phyloP scores from a whole-genome alignment of 2,888 invertebrate species.

The Ceramica pisi region DNA sequence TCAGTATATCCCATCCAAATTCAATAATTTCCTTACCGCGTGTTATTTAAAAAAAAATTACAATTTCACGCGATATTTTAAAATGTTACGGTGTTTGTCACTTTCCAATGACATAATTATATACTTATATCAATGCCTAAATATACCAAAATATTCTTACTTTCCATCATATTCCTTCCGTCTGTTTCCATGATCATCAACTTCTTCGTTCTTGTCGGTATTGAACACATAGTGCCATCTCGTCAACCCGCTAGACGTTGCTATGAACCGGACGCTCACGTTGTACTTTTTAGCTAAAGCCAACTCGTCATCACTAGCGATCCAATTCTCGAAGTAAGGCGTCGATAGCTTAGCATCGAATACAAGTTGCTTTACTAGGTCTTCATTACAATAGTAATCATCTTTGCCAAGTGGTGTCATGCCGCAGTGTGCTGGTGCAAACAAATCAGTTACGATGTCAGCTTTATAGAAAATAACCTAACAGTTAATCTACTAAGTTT shows the following conservation, averaged over 20 bases:
- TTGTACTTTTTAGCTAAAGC: slow-evolving; percentile 92
- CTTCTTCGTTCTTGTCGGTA: slow-evolving; percentile 89
- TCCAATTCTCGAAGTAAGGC: slow-evolving; percentile 91
- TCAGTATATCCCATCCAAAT: too few relatives aligned
- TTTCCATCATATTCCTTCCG: slow-evolving; percentile 75
- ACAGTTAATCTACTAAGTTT: background rate
- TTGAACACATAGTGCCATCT: slow-evolving; percentile 95
- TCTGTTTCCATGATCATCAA: slow-evolving; percentile 80
- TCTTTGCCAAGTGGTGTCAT: slow-evolving; percentile 90
- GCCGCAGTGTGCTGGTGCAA: slow-evolving; percentile 91
- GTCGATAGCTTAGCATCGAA: slow-evolving; percentile 95
- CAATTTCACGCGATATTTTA: too few relatives aligned
- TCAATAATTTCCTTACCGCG: too few relatives aligned
- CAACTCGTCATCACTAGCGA: slow-evolving; percentile 87
- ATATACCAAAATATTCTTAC: slow-evolving; percentile 70
- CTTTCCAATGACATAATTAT: too few relatives aligned
- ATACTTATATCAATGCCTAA: background rate
- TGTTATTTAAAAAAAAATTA: too few relatives aligned
- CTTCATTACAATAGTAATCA: slow-evolving; percentile 96
- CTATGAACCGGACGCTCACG: slow-evolving; percentile 95
- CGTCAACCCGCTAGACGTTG: slow-evolving; percentile 97
- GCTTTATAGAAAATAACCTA: background rate
- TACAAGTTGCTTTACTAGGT: slow-evolving; percentile 95
- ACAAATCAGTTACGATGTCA: slow-evolving; percentile 4
- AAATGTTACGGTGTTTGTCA: too few relatives aligned